Evolutionary conservation across 2,797 vertebrate species (phyloP).

Genomic region (Antennarius maculatus): DNA sequence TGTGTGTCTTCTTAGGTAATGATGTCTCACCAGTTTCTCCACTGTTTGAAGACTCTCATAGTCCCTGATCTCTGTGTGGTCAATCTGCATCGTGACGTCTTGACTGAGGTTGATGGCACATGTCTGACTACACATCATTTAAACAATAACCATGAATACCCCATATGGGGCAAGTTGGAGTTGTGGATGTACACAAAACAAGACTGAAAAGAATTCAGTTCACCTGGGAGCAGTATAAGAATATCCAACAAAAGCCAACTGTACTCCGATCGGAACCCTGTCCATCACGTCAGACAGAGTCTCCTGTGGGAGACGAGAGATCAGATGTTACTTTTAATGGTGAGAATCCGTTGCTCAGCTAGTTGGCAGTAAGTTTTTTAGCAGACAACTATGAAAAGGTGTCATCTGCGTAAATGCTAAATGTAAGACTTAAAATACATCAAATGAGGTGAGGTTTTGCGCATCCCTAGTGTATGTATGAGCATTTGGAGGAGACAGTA

Average conservation of each 20-base stretch:
- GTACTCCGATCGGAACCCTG: constrained; percentile 69
- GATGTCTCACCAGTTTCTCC: constrained; percentile 64
- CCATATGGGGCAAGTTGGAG: too few species aligned
- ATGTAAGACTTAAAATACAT: too few species aligned
- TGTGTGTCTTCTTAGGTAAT: too few species aligned
- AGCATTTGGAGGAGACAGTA: constrained; percentile 45
- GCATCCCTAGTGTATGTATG: too few species aligned
- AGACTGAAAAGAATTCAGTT: background rate
- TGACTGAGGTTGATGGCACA: constrained; percentile 75
- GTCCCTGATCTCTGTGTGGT: constrained; percentile 54
- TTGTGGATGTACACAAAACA: background rate
- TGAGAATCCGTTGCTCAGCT: too few species aligned
- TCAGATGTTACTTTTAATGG: background rate
- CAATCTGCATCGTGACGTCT: constrained; percentile 80
- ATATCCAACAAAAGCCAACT: constrained; percentile 82
- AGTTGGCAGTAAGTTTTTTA: too few species aligned
- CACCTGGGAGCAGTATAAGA: constrained; percentile 81
- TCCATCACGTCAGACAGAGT: constrained; percentile 70
- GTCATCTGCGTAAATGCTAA: too few species aligned
- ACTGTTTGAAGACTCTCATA: constrained; percentile 32
- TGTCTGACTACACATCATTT: constrained; percentile 64
- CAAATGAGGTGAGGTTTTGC: too few species aligned
- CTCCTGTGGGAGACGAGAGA: constrained; percentile 61
- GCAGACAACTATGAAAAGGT: too few species aligned
- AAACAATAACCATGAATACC: background rate